Percentiles rank a stretch among this genome's conserved stretches.
phyloP scores from a whole-genome alignment of 2,113 vertebrate genomes.

The Pimephales promelas region DNA sequence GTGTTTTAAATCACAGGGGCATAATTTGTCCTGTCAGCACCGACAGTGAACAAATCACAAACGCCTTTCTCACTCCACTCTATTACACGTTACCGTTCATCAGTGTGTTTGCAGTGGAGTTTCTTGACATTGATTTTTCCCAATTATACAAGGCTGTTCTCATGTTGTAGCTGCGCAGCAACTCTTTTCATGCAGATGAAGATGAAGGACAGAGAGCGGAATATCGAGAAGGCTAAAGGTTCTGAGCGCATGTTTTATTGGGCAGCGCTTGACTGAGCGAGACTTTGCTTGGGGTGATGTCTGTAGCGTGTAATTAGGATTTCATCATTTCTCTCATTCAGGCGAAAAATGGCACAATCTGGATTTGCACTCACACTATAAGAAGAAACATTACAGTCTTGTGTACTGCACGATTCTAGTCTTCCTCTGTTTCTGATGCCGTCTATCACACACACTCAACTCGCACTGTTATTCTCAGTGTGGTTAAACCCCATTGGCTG shows the following conservation, averaged over 20 bases:
- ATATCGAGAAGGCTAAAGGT: constrained; percentile 18
- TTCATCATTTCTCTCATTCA: constrained; percentile 56
- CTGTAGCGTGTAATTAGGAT: constrained; percentile 61
- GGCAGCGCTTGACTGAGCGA: constrained; percentile 24
- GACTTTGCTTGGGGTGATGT: constrained; percentile 57
- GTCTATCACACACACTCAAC: neutral
- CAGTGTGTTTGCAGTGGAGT: neutral
- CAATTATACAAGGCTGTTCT: constrained; percentile 26
- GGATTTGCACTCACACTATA: constrained; percentile 12
- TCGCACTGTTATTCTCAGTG: constrained; percentile 1
- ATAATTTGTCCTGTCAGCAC: constrained; percentile 32
- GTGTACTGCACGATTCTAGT: neutral
- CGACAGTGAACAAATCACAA: constrained; percentile 10
- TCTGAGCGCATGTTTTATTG: constrained; percentile 11
- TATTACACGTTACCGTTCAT: constrained; percentile 12
- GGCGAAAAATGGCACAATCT: constrained; percentile 43
- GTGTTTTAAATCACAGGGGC: constrained; percentile 30
- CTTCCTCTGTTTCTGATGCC: neutral
- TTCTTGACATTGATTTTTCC: constrained; percentile 29
- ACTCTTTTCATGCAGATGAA: constrained; percentile 10
- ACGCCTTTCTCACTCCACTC: neutral
- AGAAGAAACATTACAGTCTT: neutral
- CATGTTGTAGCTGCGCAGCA: constrained; percentile 3
- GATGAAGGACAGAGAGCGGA: neutral
- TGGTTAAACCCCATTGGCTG: constrained; percentile 37